Conservation (phyloP, 23 tunicate species). For the Phallusia fumigata region DNA sequence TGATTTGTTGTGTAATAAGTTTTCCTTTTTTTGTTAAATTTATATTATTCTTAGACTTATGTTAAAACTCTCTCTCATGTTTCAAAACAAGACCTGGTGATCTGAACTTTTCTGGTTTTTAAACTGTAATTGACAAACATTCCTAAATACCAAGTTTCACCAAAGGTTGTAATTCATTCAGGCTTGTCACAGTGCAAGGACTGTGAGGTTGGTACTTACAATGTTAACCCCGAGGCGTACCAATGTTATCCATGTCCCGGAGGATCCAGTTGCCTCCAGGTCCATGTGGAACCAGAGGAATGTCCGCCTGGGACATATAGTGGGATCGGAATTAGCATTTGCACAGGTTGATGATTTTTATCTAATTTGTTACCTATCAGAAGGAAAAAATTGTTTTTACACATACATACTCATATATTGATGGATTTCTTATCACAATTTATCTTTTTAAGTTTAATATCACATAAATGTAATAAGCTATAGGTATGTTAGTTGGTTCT, state of each 20-base stretch:
- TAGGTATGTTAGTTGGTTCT: too few relatives aligned
- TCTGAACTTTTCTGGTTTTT: too few relatives aligned
- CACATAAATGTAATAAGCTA: too few relatives aligned
- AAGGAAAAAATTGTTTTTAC: background rate
- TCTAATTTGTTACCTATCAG: too few relatives aligned
- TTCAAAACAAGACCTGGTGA: too few relatives aligned
- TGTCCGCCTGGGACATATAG: constrained; percentile 82
- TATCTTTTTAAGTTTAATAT: too few relatives aligned
- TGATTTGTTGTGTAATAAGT: too few relatives aligned
- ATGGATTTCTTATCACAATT: background rate
- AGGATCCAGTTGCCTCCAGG: constrained; percentile 62
- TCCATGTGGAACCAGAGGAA: constrained; percentile 30
- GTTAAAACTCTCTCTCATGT: too few relatives aligned
- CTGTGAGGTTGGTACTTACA: constrained; percentile 72
- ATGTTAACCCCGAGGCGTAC: constrained; percentile 14
- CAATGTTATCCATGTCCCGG: constrained; percentile 70
- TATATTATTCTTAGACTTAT: too few relatives aligned
- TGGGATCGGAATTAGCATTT: constrained; percentile 42
- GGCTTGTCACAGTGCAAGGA: constrained; percentile 59
- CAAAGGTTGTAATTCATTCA: background rate
- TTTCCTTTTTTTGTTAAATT: too few relatives aligned
- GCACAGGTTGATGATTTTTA: constrained; percentile 1
- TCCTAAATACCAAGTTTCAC: too few relatives aligned
- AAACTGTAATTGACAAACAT: too few relatives aligned
- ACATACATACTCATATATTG: background rate